Evolutionary conservation across 2,888 invertebrate genomes (phyloP).

Genomic region (Troides oblongomaculatus): DNA sequence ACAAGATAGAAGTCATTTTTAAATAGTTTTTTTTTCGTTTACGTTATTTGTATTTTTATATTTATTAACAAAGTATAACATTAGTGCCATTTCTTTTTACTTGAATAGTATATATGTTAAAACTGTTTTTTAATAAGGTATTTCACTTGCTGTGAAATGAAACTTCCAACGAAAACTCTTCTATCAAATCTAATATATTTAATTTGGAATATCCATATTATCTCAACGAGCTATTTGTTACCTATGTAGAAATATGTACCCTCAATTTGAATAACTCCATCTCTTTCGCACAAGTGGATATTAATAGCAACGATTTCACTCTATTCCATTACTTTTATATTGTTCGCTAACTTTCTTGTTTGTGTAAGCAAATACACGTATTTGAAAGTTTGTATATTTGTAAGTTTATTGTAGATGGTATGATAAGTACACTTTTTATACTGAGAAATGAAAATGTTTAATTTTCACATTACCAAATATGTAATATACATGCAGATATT

Average conservation of each 20-base stretch:
- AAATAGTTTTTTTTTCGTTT: neutral
- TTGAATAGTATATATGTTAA: neutral
- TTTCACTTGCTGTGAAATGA: neutral
- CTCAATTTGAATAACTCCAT: conserved; percentile 76
- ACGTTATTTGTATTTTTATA: neutral
- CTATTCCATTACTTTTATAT: conserved; percentile 80
- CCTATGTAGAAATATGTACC: conserved; percentile 80
- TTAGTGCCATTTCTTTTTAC: neutral
- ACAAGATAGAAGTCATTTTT: neutral
- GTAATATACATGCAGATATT: neutral
- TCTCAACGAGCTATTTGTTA: conserved; percentile 77
- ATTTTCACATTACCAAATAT: neutral
- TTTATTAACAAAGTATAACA: neutral
- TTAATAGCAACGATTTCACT: conserved; percentile 51
- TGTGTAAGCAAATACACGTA: conserved; percentile 80
- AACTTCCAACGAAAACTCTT: neutral
- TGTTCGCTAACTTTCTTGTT: conserved; percentile 81
- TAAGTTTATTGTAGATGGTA: conserved; percentile 68
- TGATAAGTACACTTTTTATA: conserved; percentile 56
- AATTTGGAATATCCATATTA: conserved; percentile 65
- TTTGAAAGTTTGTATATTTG: conserved; percentile 80
- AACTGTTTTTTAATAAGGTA: neutral
- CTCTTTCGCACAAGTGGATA: conserved; percentile 54
- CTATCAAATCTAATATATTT: conserved; percentile 11
- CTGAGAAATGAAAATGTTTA: conserved; percentile 28